Base-by-base conservation (phyloP, 2,888 invertebrate species). In the Diplazon laetatorius region DNA sequence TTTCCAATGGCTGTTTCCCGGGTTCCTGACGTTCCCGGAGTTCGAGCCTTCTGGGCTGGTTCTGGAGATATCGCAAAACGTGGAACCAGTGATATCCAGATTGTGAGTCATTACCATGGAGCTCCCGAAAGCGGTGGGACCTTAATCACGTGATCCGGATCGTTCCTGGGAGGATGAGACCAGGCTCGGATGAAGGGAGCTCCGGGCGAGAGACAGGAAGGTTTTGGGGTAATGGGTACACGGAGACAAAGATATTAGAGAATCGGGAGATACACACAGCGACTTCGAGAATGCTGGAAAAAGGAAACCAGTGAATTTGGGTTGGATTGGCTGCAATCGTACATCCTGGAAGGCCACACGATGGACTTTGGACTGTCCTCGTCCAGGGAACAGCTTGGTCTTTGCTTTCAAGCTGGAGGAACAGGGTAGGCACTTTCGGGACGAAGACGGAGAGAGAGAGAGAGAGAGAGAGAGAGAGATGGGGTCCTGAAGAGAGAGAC, bases 31-130 rank as follows among this genome's bases (percentile, higher is more conserved):
- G 30, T 30, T 30, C 30, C 30, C 30, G 30, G 6, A 30, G 30
- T 14, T 66, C 55, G 44, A 39, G 57, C 44, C 57, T 68, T 44
- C 30, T 30, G 18, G 44, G 30, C 6, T 30, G 2, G 30, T 6
- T 30, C 72, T 16, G 37, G 63, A 69, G 35, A 62, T 55, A 66
- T 73, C 82, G 82, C 71, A 57, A 66, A 72, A 63, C 60, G 78
- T 78, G 71, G 80, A n/a, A n/a, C n/a, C n/a, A n/a, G n/a, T n/a
- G n/a, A n/a, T n/a, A 78, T 68, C 59, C 46, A 72, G 63, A 65
- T 74, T 30, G 66, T 71, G 44, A 75, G 65, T 75, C 81, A 81
- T 81, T 76, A 74, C 63, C 68, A 81, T 75, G 68, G 69, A 77
- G 73, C 59, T 73, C 77, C 70, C 78, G 71, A 75, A 76, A 80